These are phyloP conservation scores for Actinia equina DNA, from an alignment of 64 coral and sea anemone genomes.

Conservation along the genomic window DNA sequence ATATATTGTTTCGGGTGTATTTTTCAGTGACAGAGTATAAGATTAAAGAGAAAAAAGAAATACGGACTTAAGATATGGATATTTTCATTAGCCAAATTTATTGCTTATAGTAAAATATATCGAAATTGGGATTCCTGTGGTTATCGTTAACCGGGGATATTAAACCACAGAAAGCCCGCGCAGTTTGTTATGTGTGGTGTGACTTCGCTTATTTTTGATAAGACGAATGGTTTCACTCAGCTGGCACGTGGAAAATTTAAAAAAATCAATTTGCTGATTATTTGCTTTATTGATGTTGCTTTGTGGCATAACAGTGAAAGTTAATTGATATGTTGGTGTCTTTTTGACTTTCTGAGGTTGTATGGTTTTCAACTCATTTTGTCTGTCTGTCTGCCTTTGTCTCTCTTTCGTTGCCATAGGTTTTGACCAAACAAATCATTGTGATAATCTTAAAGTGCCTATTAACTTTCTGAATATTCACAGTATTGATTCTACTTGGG, in stretches of 20 bases:
- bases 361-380: neutral
- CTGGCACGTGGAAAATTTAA: neutral
- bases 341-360: neutral
- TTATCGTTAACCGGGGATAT: neutral
- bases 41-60: neutral
- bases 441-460: too few species aligned
- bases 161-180: neutral
- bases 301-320: constrained; percentile 12
- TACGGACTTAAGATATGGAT: neutral
- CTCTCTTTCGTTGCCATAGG: neutral
- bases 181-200: neutral
- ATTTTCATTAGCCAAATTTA: neutral
- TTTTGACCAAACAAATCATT: too few species aligned
- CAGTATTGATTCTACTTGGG: too few species aligned
- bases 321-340: neutral
- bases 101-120: neutral
- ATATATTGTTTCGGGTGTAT: neutral
- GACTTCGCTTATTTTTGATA: neutral
- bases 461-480: too few species aligned
- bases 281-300: constrained; percentile 3
- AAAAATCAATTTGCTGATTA: neutral
- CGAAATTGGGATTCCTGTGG: neutral
- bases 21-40: neutral
- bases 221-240: neutral
- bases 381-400: neutral